Percentiles rank a stretch among this genome's conserved stretches.
phyloP scores from a whole-genome alignment of 92 coral and sea anemone genomes.

The Pocillopora meandrina region DNA sequence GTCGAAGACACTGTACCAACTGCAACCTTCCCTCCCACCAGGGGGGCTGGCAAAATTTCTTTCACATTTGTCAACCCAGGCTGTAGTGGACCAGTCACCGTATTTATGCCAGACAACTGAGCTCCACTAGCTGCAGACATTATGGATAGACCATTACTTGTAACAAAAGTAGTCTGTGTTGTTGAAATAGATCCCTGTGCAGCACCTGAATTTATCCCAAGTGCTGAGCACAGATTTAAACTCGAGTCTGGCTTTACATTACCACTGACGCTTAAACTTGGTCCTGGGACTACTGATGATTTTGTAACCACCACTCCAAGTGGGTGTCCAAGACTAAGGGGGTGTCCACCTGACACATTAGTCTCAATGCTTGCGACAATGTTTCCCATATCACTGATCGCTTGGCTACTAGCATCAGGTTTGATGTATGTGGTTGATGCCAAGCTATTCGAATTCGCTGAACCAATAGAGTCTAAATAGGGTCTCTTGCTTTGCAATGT shows the following conservation, averaged over 20 bases:
- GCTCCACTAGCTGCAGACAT: constrained; percentile 53
- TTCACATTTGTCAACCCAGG: constrained; percentile 56
- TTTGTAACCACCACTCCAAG: constrained; percentile 44
- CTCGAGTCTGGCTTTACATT: constrained; percentile 76
- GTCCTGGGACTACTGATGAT: constrained; percentile 41
- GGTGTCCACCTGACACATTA: constrained; percentile 78
- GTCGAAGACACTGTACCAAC: constrained; percentile 40
- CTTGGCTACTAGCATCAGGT: constrained; percentile 93
- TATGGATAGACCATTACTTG: constrained; percentile 52
- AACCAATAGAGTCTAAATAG: constrained; percentile 61
- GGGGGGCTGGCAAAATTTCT: constrained; percentile 76
- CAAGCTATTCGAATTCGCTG: constrained; percentile 39
- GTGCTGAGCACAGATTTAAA: constrained; percentile 69
- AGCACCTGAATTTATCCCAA: constrained; percentile 58
- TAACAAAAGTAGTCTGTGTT: constrained; percentile 59
- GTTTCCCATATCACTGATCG: constrained; percentile 89
- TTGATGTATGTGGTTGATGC: constrained; percentile 53
- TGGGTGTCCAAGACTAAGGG: constrained; percentile 55
- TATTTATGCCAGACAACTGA: constrained; percentile 46
- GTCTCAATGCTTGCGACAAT: constrained; percentile 87
- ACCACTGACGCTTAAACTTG: constrained; percentile 40
- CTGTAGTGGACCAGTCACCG: constrained; percentile 43
- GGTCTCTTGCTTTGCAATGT: constrained; percentile 62
- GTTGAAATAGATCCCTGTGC: constrained; percentile 38
- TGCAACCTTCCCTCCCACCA: constrained; percentile 49